phyloP scores from a whole-genome alignment of 2,888 invertebrate genomes.

The Chaetogeoica ovagalla region DNA sequence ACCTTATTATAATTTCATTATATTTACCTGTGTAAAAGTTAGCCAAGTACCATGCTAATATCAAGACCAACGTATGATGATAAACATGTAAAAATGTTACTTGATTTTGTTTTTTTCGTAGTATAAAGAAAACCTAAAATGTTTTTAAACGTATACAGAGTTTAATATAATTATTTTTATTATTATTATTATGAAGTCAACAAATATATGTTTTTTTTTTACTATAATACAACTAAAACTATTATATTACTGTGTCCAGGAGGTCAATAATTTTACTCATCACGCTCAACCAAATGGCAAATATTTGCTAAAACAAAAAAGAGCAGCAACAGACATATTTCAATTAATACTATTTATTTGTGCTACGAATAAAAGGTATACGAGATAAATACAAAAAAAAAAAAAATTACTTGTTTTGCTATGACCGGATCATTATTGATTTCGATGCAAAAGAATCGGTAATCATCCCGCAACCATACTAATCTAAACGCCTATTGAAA shows the following conservation, averaged over 20 bases:
- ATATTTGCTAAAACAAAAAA: conserved; percentile 51
- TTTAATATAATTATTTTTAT: background rate
- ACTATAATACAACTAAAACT: conserved; percentile 63
- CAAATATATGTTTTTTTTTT: conserved; percentile 61
- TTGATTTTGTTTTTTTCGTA: conserved; percentile 86
- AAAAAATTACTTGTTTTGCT: conserved; percentile 46
- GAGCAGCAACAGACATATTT: background rate
- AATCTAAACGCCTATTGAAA: conserved; percentile 46
- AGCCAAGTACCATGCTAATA: conserved; percentile 77
- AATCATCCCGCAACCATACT: conserved; percentile 49
- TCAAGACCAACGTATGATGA: conserved; percentile 80
- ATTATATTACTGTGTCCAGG: conserved; percentile 53
- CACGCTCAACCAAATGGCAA: conserved; percentile 42
- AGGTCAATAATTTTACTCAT: conserved; percentile 52
- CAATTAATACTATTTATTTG: background rate
- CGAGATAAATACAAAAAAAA: background rate
- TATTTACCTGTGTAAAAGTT: conserved; percentile 63
- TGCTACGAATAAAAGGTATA: background rate
- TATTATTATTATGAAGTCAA: background rate
- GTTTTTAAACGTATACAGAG: background rate
- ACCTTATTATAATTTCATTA: background rate
- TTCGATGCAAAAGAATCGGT: conserved; percentile 52
- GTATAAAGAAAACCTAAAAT: conserved; percentile 74
- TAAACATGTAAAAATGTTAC: conserved; percentile 88
- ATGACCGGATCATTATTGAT: conserved; percentile 25